Conservation (phyloP, 2,888 invertebrate genomes). For the Entomobrya multifasciata region DNA sequence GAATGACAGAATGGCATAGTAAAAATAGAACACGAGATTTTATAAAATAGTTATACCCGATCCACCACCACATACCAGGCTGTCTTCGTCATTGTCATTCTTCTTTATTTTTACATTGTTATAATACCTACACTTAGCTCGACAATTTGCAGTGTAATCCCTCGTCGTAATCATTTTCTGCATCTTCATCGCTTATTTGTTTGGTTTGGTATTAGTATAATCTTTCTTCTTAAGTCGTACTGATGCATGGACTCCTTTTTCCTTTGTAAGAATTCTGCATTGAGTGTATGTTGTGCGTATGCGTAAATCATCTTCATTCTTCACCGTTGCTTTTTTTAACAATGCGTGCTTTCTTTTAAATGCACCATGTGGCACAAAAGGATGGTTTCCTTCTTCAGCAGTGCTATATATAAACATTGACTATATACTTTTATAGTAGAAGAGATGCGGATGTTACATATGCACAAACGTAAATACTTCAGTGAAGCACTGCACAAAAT, state of each 20-base stretch:
- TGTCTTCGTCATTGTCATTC: conserved; percentile 43
- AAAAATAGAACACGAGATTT: conserved; percentile 65
- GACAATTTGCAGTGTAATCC: conserved; percentile 62
- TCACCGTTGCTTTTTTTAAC: conserved; percentile 4
- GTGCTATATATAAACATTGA: not conserved
- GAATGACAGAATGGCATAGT: not conserved
- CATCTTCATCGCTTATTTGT: not conserved
- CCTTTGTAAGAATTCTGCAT: too few relatives aligned
- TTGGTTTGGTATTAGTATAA: too few relatives aligned
- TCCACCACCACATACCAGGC: too few relatives aligned
- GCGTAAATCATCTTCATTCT: conserved; percentile 17
- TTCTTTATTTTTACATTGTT: conserved; percentile 5
- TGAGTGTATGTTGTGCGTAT: too few relatives aligned
- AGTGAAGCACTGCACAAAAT: not conserved
- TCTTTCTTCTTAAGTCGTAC: too few relatives aligned
- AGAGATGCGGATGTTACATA: conserved; percentile 46
- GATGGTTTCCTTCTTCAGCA: not conserved
- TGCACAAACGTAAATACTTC: too few relatives aligned
- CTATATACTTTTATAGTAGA: not conserved
- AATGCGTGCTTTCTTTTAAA: conserved; percentile 3
- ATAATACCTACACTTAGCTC: conserved; percentile 7
- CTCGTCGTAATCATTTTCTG: conserved; percentile 54
- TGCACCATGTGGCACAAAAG: conserved; percentile 7
- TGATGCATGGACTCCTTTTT: too few relatives aligned
- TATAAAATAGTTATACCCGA: conserved; percentile 12